These are phyloP conservation scores for Peromyscus melanophrys DNA, from an alignment of 2,797 vertebrate species.

Conservation along the genomic window DNA sequence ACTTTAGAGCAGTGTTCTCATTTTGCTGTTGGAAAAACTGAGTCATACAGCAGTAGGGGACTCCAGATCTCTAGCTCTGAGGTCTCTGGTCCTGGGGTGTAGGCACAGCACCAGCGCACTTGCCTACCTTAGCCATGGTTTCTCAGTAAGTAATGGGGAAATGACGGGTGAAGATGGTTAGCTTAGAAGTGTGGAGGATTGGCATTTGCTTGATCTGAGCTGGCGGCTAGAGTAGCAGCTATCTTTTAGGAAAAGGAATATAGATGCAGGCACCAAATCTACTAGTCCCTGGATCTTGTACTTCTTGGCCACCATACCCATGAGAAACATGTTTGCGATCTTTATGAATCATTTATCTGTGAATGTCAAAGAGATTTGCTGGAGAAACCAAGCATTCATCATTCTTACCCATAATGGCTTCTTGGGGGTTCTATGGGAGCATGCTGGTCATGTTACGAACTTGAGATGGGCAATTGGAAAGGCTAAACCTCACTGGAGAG, in stretches of 20 bases:
- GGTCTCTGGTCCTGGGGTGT: not conserved
- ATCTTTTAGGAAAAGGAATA: slow-evolving; percentile 58
- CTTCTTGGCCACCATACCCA: not conserved
- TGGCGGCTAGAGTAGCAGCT: not conserved
- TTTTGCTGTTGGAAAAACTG: slow-evolving; percentile 27
- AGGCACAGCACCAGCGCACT: not conserved
- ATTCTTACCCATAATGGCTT: not conserved
- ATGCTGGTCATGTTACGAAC: not conserved
- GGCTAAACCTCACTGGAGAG: not conserved
- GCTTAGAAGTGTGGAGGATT: not conserved
- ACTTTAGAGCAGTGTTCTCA: not conserved
- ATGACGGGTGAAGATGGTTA: not conserved
- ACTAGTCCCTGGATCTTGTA: not conserved
- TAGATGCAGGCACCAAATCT: not conserved
- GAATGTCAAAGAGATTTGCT: slow-evolving; percentile 57
- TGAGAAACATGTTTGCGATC: not conserved
- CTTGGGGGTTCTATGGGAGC: not conserved
- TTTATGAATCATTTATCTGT: not conserved
- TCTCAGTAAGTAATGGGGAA: not conserved
- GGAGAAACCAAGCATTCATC: not conserved
- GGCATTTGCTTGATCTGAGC: not conserved
- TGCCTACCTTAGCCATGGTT: not conserved
- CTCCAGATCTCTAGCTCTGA: not conserved
- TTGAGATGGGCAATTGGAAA: not conserved
- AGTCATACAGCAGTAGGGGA: not conserved